These are phyloP conservation scores for Sphaeridia pumilis DNA, from an alignment of 2,888 invertebrate genomes.

Conservation along the genomic window DNA sequence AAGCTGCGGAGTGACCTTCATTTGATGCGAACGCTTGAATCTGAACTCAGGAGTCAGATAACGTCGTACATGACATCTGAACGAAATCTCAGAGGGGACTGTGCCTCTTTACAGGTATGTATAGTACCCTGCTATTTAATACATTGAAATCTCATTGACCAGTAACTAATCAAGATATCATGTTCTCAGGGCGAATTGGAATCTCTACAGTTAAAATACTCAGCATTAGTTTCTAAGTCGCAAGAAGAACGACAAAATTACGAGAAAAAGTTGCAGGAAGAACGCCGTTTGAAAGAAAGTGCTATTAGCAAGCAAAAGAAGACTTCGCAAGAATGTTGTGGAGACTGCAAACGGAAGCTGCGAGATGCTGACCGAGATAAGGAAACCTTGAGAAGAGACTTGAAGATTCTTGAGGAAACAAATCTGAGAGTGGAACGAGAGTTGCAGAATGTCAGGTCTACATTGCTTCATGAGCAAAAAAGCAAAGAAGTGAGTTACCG, in stretches of 20 bases:
- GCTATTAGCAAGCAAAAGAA: constrained; percentile 35
- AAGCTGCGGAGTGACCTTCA: constrained; percentile 35
- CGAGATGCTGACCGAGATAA: constrained; percentile 34
- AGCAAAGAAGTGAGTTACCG: constrained; percentile 31
- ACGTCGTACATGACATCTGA: constrained; percentile 32
- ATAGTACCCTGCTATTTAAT: too few relatives aligned
- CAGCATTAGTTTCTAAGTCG: constrained; percentile 35
- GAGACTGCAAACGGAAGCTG: constrained; percentile 34
- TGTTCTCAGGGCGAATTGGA: constrained; percentile 36
- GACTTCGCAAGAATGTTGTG: constrained; percentile 35
- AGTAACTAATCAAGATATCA: too few relatives aligned
- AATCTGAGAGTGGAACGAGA: constrained; percentile 33
- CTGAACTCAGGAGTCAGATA: constrained; percentile 35
- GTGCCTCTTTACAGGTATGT: constrained; percentile 33
- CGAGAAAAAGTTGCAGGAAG: constrained; percentile 35
- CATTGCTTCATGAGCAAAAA: constrained; percentile 35
- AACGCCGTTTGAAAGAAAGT: constrained; percentile 34
- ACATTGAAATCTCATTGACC: too few relatives aligned
- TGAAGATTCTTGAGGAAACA: constrained; percentile 33
- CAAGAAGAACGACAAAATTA: constrained; percentile 35
- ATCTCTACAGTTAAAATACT: constrained; percentile 35
- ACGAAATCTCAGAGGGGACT: constrained; percentile 35
- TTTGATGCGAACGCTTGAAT: constrained; percentile 31
- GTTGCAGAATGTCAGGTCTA: constrained; percentile 35
- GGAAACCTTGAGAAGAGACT: constrained; percentile 30